These are phyloP conservation scores for Mormyrus proboscirostris DNA, from an alignment of 2,797 vertebrate species.

Conservation along the genomic window DNA sequence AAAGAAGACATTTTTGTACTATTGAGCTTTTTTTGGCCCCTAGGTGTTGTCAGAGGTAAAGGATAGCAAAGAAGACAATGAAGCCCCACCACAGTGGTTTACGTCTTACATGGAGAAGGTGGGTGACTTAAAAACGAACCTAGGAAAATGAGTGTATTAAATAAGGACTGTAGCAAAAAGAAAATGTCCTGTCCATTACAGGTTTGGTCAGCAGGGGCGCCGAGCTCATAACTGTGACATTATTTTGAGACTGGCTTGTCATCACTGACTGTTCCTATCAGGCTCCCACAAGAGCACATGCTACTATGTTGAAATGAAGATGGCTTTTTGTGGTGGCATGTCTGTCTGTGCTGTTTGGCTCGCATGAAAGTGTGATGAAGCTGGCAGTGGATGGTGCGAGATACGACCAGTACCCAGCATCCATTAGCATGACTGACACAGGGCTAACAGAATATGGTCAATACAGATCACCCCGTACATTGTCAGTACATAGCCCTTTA, in stretches of 20 bases:
- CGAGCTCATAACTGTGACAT: neutral
- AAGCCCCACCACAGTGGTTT: slow-evolving; percentile 87
- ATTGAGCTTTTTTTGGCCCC: slow-evolving; percentile 13
- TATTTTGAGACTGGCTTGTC: neutral
- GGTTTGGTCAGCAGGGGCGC: neutral
- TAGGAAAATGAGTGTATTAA: neutral
- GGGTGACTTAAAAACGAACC: slow-evolving; percentile 33
- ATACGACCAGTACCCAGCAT: neutral
- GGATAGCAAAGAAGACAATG: slow-evolving; percentile 61
- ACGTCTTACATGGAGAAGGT: slow-evolving; percentile 90
- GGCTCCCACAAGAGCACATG: neutral
- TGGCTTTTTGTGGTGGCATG: neutral
- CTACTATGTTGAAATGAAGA: neutral
- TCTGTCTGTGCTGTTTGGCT: neutral
- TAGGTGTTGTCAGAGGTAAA: slow-evolving; percentile 61
- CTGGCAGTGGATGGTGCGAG: neutral
- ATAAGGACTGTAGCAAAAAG: neutral
- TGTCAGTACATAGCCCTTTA: neutral
- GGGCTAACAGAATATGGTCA: neutral
- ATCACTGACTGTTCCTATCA: neutral
- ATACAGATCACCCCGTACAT: neutral
- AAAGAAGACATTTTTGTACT: neutral
- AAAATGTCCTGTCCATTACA: neutral
- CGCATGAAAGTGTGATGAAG: neutral
- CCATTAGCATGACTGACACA: neutral